Evolutionary conservation across 2,113 vertebrate genomes (phyloP).

Genomic region (Uria aalge): DNA sequence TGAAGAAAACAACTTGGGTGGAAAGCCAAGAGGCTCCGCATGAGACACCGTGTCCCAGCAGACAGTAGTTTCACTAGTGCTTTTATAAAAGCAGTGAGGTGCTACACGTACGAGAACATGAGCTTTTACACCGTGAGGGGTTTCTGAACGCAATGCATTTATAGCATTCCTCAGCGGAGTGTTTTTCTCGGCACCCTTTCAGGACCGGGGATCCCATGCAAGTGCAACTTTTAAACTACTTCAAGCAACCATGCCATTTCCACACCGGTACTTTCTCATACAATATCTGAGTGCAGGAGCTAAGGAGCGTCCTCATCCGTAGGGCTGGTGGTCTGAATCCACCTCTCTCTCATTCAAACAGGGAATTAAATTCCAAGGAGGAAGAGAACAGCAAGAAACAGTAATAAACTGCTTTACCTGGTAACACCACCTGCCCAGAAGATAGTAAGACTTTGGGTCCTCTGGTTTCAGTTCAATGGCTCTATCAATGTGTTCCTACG

Average conservation of each 20-base stretch:
- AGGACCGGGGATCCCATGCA: neutral
- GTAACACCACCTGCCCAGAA: slow-evolving; percentile 81
- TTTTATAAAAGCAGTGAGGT: neutral
- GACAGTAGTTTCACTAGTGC: neutral
- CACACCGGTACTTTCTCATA: neutral
- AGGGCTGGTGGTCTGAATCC: neutral
- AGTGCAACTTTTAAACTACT: neutral
- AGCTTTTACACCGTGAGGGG: neutral
- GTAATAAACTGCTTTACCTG: slow-evolving; percentile 59
- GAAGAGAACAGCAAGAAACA: neutral
- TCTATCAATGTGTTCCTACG: slow-evolving; percentile 78
- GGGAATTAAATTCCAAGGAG: neutral
- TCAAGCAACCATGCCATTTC: neutral
- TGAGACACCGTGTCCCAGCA: neutral
- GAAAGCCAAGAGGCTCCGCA: neutral
- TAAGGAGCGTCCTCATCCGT: neutral
- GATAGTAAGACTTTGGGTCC: slow-evolving; percentile 74
- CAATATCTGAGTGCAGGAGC: neutral
- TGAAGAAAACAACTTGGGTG: too few species aligned
- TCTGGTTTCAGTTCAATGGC: slow-evolving; percentile 75
- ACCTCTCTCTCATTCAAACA: neutral
- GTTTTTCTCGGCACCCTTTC: neutral
- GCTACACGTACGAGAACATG: neutral
- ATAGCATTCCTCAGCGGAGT: rapidly evolving
- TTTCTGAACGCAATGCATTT: neutral